phyloP scores from a whole-genome alignment of 1,140 invertebrate genomes.

The Drosophila paulistorum region DNA sequence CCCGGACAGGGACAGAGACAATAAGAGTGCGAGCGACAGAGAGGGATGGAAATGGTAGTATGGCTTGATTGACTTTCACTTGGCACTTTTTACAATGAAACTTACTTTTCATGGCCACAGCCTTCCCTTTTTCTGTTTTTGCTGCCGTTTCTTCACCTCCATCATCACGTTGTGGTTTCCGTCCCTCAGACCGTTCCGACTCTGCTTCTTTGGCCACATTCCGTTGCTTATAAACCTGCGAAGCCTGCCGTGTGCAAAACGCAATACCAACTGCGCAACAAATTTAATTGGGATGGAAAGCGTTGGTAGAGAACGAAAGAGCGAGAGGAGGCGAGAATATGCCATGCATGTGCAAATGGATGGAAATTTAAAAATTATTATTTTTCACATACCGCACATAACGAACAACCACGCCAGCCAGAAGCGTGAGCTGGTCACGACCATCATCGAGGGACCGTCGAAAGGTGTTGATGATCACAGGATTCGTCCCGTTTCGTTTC shows the following conservation, averaged over 20 bases:
- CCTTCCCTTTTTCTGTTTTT: neutral
- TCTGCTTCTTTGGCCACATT: neutral
- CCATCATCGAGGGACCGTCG: neutral
- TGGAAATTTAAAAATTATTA: neutral
- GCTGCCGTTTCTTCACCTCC: neutral
- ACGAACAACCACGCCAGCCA: constrained; percentile 3
- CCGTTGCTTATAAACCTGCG: constrained; percentile 1
- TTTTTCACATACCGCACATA: constrained; percentile 10
- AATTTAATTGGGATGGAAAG: constrained; percentile 5
- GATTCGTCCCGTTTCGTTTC: neutral
- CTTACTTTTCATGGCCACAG: constrained; percentile 15
- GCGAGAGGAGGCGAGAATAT: neutral
- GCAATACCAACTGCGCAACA: constrained; percentile 13
- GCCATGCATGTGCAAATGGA: neutral
- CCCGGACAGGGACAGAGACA: neutral
- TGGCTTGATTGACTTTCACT: constrained; percentile 15
- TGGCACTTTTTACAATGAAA: constrained; percentile 10
- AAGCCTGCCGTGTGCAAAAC: constrained; percentile 7
- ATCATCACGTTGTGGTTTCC: neutral
- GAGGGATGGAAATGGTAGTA: neutral
- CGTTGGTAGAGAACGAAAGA: no score
- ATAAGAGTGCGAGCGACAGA: neutral
- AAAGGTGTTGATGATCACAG: neutral
- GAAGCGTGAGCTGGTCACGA: neutral
- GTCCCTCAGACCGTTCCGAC: neutral